phyloP scores from a whole-genome alignment of 2,113 vertebrate species.

The Callionymus lyra region DNA sequence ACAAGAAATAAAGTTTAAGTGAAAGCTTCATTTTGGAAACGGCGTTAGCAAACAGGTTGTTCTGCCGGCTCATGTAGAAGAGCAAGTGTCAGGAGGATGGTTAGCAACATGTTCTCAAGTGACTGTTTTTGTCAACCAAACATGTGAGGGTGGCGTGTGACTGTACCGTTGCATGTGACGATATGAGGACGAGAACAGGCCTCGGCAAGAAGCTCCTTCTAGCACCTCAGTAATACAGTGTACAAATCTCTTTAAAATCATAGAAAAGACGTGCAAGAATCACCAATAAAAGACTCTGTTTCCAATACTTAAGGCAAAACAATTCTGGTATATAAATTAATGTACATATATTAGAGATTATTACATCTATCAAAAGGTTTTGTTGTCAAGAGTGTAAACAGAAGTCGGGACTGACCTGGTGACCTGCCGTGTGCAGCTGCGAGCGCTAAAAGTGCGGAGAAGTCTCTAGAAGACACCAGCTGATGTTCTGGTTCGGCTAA shows the following conservation, averaged over 20 bases:
- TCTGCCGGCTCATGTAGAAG: not conserved
- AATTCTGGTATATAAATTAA: constrained; percentile 55
- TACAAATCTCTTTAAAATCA: constrained; percentile 47
- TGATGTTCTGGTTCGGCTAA: constrained; percentile 31
- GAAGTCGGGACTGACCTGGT: constrained; percentile 22
- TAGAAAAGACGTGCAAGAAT: constrained; percentile 63
- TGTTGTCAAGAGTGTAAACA: constrained; percentile 44
- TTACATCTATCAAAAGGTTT: constrained; percentile 54
- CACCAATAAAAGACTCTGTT: constrained; percentile 63
- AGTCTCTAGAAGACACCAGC: constrained; percentile 28
- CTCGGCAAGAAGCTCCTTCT: constrained; percentile 36
- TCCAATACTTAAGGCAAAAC: constrained; percentile 74
- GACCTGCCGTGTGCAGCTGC: constrained; percentile 33
- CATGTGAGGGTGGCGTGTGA: not conserved
- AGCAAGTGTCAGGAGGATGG: too few species aligned
- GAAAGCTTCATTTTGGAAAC: too few species aligned
- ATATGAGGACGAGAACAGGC: constrained; percentile 14
- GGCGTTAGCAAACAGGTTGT: too few species aligned
- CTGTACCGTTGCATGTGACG: constrained; percentile 24
- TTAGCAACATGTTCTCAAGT: too few species aligned
- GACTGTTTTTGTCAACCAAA: not conserved
- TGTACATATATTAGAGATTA: constrained; percentile 64
- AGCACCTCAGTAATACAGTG: constrained; percentile 62
- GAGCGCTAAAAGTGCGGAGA: constrained; percentile 50
- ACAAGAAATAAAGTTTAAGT: too few species aligned